Evolutionary conservation across 2,888 invertebrate genomes (phyloP).

Genomic region (Galerucella calmariensis): DNA sequence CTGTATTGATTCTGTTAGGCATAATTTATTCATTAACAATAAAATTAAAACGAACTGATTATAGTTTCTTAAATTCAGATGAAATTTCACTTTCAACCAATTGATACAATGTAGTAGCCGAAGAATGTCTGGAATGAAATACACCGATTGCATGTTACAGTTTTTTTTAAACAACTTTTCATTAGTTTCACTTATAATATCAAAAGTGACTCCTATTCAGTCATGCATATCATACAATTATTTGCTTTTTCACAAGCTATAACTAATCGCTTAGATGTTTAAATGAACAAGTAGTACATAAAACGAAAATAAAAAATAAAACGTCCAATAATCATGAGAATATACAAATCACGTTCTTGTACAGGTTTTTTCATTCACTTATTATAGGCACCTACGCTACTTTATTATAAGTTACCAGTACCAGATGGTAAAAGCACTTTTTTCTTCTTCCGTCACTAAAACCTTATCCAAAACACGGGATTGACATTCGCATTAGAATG

Average conservation of each 20-base stretch:
- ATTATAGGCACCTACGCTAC: too few species aligned
- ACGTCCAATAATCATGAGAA: background rate
- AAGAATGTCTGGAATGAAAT: constrained; percentile 20
- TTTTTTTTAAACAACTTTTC: constrained; percentile 19
- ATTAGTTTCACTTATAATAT: constrained; percentile 16
- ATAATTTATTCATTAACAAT: too few species aligned
- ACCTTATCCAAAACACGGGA: too few species aligned
- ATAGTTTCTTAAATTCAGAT: background rate
- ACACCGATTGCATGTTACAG: constrained; percentile 14
- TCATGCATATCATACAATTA: constrained; percentile 27
- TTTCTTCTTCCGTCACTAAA: too few species aligned
- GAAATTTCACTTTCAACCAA: constrained; percentile 28
- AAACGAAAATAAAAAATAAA: constrained; percentile 1
- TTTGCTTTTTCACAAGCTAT: constrained; percentile 15
- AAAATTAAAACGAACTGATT: background rate
- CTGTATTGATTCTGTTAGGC: too few species aligned
- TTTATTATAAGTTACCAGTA: too few species aligned
- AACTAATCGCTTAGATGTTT: constrained; percentile 23
- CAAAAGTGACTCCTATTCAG: constrained; percentile 19
- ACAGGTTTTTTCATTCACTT: background rate
- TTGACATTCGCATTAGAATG: too few species aligned
- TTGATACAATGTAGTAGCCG: constrained; percentile 1
- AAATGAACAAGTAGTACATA: constrained; percentile 13
- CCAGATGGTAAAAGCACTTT: too few species aligned
- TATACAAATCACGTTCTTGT: background rate